These are phyloP conservation scores for Clivina fossor DNA, from an alignment of 2,888 invertebrate genomes.

Conservation along the genomic window DNA sequence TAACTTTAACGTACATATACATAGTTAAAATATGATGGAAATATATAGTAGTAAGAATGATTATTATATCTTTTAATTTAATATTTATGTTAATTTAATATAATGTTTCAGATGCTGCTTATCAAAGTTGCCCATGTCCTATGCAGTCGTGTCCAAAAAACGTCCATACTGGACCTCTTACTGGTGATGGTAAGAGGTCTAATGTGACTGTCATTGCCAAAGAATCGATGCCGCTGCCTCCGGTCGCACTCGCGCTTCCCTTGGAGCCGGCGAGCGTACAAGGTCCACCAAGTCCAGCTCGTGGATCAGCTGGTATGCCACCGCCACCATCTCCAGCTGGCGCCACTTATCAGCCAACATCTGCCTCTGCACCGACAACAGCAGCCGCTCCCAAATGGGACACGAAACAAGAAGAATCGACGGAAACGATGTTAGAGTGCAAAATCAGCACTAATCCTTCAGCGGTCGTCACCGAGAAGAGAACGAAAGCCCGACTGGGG, in stretches of 20 bases:
- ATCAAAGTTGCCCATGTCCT: slow-evolving; percentile 82
- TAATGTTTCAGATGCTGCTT: slow-evolving; percentile 59
- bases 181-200: slow-evolving; percentile 86
- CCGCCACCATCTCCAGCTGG: slow-evolving; percentile 62
- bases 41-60: background rate
- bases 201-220: slow-evolving; percentile 51
- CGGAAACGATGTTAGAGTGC: slow-evolving; percentile 18
- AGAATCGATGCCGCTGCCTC: slow-evolving; percentile 52
- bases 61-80: slow-evolving; percentile 7
- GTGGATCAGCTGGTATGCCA: slow-evolving; percentile 68
- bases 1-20: too few species aligned
- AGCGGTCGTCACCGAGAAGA: slow-evolving; percentile 45
- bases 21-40: too few species aligned
- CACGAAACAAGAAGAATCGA: slow-evolving; percentile 34
- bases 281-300: slow-evolving; percentile 70
- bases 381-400: slow-evolving; percentile 38
- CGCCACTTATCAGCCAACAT: slow-evolving; percentile 52
- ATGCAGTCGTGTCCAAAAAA: slow-evolving; percentile 97
- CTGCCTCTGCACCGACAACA: slow-evolving; percentile 43
- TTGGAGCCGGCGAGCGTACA: slow-evolving; percentile 55
- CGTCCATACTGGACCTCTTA: slow-evolving; percentile 97
- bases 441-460: too few species aligned
- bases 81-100: slow-evolving; percentile 17
- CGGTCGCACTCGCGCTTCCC: slow-evolving; percentile 56
- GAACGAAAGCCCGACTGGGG: slow-evolving; percentile 60